A percentile compares a stretch with the other conserved stretches of the same genome.
Evolutionary conservation across 2,797 vertebrate genomes (phyloP).

Genomic region (Poecilia velifera): DNA sequence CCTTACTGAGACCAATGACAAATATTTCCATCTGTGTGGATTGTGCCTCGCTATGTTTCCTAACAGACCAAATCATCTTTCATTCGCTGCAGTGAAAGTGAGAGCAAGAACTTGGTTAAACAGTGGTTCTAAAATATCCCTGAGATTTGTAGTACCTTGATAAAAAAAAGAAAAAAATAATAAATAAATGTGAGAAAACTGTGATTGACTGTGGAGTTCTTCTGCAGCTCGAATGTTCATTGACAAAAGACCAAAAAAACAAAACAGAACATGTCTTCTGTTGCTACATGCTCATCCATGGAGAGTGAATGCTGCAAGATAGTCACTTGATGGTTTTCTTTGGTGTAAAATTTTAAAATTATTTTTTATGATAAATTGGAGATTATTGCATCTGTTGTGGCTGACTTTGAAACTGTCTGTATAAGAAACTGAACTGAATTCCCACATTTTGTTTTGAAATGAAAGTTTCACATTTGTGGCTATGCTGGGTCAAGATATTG

Average conservation of each 20-base stretch:
- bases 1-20: constrained; percentile 43
- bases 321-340: neutral
- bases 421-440: neutral
- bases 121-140: constrained; percentile 52
- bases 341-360: neutral
- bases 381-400: neutral
- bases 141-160: constrained; percentile 19
- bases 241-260: too few relatives aligned
- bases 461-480: neutral
- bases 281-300: neutral
- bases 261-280: neutral
- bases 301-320: neutral
- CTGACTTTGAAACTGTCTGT: neutral
- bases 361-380: neutral
- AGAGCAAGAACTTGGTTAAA: constrained; percentile 45
- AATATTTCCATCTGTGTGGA: constrained; percentile 63
- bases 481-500: neutral
- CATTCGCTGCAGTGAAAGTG: constrained; percentile 40
- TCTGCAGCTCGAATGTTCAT: neutral
- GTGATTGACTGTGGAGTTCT: constrained; percentile 1
- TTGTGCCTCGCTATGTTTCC: constrained; percentile 43
- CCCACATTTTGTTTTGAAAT: neutral
- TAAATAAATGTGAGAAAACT: constrained; percentile 37
- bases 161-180: constrained; percentile 7
- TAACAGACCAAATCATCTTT: constrained; percentile 54